A percentile compares a stretch with the other conserved stretches of the same genome.
phyloP scores from a whole-genome alignment of 53 echinoderm and acorn worm genomes.

The Henricia sp. region DNA sequence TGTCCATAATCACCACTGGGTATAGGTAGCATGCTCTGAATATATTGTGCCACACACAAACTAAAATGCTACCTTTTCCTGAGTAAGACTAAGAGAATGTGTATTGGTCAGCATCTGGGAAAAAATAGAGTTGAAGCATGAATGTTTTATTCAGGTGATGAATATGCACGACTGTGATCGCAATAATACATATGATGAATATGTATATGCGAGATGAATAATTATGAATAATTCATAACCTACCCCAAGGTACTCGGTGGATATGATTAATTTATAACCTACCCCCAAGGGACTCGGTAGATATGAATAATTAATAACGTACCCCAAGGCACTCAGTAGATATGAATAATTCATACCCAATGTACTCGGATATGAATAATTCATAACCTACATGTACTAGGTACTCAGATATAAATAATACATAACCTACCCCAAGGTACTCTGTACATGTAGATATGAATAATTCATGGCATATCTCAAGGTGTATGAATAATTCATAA shows the following conservation, averaged over 20 bases:
- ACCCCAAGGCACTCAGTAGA: too few relatives aligned
- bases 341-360: neutral
- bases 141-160: neutral
- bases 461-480: slow-evolving; percentile 9
- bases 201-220: too few relatives aligned
- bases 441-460: slow-evolving; percentile 60
- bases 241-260: too few relatives aligned
- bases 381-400: too few relatives aligned
- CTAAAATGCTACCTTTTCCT: slow-evolving; percentile 53
- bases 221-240: too few relatives aligned
- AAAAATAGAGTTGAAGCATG: neutral
- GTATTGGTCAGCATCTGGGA: slow-evolving; percentile 56
- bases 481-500: neutral
- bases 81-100: slow-evolving; percentile 20
- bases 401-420: neutral
- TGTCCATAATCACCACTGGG: too few relatives aligned
- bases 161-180: neutral
- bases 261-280: too few relatives aligned
- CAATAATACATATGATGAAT: neutral
- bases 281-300: too few relatives aligned
- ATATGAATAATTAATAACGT: too few relatives aligned
- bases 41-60: slow-evolving; percentile 20
- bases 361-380: slow-evolving; percentile 27
- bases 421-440: slow-evolving; percentile 85
- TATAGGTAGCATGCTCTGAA: slow-evolving; percentile 31